These are phyloP conservation scores for Desoria tigrina DNA, from an alignment of 2,888 invertebrate species.

Conservation along the genomic window DNA sequence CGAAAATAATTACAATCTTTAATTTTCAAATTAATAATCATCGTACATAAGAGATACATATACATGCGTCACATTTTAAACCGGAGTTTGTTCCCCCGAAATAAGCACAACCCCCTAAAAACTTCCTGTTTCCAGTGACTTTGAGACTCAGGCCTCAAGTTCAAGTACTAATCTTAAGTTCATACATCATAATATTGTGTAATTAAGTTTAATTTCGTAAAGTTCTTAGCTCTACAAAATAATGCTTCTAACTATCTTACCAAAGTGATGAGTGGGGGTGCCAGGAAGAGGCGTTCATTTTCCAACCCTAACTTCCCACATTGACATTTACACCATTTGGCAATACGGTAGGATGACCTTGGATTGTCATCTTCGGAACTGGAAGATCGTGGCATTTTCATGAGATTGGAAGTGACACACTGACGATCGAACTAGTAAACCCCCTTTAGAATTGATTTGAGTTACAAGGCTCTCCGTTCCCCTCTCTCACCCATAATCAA, in stretches of 20 bases:
- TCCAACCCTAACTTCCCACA: conserved; percentile 37
- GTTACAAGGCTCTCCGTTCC: too few relatives aligned
- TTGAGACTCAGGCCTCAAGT: too few relatives aligned
- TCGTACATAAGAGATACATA: neutral
- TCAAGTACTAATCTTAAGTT: too few relatives aligned
- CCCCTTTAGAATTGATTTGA: too few relatives aligned
- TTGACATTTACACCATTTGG: conserved; percentile 38
- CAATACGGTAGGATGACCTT: conserved; percentile 23
- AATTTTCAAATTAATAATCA: neutral
- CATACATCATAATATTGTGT: too few relatives aligned
- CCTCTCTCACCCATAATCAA: too few relatives aligned
- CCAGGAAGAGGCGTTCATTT: conserved; percentile 36
- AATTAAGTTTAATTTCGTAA: too few relatives aligned
- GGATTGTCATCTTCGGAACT: conserved; percentile 32
- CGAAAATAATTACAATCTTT: neutral
- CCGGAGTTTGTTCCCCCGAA: too few relatives aligned
- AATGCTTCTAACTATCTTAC: conserved; percentile 23
- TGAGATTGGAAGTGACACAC: neutral
- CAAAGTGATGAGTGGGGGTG: conserved; percentile 36
- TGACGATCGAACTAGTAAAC: conserved; percentile 18
- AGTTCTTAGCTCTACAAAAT: neutral
- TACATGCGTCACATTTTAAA: too few relatives aligned
- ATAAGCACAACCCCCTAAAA: too few relatives aligned
- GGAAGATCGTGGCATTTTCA: conserved; percentile 30
- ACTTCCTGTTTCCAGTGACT: too few relatives aligned